Percentiles rank a stretch among this genome's conserved stretches.
phyloP scores from a whole-genome alignment of 1,140 invertebrate genomes.

The Trypoxylus dichotomus region DNA sequence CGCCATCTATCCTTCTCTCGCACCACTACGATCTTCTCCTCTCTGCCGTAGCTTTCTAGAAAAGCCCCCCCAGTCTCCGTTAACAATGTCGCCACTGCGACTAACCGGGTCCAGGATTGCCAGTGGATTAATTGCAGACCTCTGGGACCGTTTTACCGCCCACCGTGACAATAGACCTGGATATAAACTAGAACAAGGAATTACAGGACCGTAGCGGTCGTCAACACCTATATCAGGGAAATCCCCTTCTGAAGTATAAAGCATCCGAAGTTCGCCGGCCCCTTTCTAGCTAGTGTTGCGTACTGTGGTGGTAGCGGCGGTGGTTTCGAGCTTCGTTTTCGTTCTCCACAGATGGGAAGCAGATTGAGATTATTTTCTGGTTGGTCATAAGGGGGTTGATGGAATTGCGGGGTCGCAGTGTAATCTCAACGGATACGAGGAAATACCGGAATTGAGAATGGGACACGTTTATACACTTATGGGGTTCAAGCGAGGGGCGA shows the following conservation, averaged over 20 bases:
- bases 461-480: not conserved
- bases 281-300: not conserved
- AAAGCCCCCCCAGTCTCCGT: not conserved
- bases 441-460: not conserved
- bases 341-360: not conserved
- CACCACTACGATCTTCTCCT: not conserved
- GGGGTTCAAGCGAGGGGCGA: not conserved
- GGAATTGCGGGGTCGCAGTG: not conserved
- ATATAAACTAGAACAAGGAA: constrained; percentile 25
- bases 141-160: constrained; percentile 25
- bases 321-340: not conserved
- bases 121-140: constrained; percentile 28
- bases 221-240: constrained; percentile 46
- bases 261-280: constrained; percentile 25
- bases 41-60: not conserved
- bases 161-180: constrained; percentile 16
- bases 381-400: not conserved
- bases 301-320: not conserved
- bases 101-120: constrained; percentile 20
- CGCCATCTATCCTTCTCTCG: not conserved
- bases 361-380: constrained; percentile 2
- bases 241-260: constrained; percentile 38
- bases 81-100: not conserved
- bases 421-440: not conserved
- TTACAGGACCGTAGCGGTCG: constrained; percentile 38